Conservation (phyloP, 2,113 vertebrate species). For the Oryzias melastigma region DNA sequence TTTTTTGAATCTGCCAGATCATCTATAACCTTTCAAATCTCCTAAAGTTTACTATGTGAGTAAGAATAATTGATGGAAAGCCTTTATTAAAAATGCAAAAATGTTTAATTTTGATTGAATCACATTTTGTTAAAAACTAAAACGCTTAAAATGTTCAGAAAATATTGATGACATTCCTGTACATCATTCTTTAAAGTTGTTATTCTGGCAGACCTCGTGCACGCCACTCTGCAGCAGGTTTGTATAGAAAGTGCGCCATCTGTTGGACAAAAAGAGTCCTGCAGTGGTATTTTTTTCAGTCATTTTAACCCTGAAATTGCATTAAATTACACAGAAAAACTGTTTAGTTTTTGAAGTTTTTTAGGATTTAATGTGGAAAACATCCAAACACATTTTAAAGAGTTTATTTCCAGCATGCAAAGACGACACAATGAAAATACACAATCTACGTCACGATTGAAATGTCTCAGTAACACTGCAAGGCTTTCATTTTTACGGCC, state of each 20-base stretch:
- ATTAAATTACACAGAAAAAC: neutral
- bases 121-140: too few relatives aligned
- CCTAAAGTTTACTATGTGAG: too few relatives aligned
- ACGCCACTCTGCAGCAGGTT: constrained; percentile 29
- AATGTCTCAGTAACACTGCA: constrained; percentile 13
- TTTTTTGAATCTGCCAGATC: too few relatives aligned
- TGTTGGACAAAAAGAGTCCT: constrained; percentile 44
- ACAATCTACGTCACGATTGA: neutral
- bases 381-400: neutral
- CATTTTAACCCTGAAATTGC: neutral
- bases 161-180: neutral
- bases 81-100: too few relatives aligned
- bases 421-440: too few relatives aligned
- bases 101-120: too few relatives aligned
- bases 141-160: too few relatives aligned
- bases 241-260: constrained; percentile 76
- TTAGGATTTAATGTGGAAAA: neutral
- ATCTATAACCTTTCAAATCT: too few relatives aligned
- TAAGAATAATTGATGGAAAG: too few relatives aligned
- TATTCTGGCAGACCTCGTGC: constrained; percentile 5
- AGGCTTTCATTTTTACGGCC: constrained; percentile 8
- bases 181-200: neutral
- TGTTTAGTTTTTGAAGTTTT: neutral
- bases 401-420: constrained; percentile 46
- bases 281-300: neutral